Evolutionary conservation across 2,113 vertebrate genomes (phyloP), one percentile per base, ranked within the genome.

Genomic region (Coreoperca whiteheadi): DNA sequence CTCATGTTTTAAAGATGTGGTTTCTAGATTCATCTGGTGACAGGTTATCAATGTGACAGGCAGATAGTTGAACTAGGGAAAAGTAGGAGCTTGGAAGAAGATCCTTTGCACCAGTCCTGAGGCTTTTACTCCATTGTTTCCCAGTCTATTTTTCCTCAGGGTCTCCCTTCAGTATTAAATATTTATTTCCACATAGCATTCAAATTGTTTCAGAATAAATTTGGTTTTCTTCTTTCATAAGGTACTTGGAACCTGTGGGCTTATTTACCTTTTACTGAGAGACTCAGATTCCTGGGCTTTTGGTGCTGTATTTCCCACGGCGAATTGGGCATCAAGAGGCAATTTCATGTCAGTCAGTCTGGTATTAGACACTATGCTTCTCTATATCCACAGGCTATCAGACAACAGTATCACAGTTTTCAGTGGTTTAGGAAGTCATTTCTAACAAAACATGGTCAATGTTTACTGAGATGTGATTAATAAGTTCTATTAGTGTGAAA

Each of bases 1-100:
- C 89, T 94, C 88, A 93, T 94, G 87, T 93, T 90, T 94, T 91
- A 92, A 92, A 94, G 74, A 94, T 93, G 87, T 37, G 34, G 56
- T 79, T 85, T 88, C 81, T 88, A 74, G 84, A 91, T 90, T 90
- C 87, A 70, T 87, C 74, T 80, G 68, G 34, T 89, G 89, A 89
- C 88, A 75, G 82, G 72, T 91, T 90, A 87, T 91, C 87, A 89
- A 67, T 79, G 82, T 92, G 88, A 91, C 89, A 88, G 89, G 88
- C 88, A 82, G 71, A 86, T 68, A 30, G 83, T 79, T 88, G 83
- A 91, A 90, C 86, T 86, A 83, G 84, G 65, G 75, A 34, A 84
- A 93, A 74, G 81, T 72, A 57, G 48, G 48, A 69, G 76, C 71
- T 80, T 71, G 86, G 80, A 74, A 79, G 64, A 77, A 81, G 80